Base-by-base conservation (phyloP, 2,113 vertebrate genomes). In the Saimiri boliviensis region DNA sequence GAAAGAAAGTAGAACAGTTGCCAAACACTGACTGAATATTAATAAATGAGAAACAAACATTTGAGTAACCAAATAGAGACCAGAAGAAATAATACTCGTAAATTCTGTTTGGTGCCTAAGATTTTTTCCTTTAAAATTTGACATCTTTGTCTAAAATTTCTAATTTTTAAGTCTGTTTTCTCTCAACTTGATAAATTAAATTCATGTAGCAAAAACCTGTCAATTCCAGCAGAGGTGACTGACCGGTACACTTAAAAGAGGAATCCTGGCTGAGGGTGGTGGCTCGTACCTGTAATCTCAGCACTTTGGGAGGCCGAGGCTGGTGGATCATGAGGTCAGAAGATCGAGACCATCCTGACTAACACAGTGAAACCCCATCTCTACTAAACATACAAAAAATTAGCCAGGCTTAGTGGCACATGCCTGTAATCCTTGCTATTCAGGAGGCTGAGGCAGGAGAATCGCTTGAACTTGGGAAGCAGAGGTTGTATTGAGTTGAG, bases 31-130 rank as follows among this genome's bases (percentile, higher is more conserved):
- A 87, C 40, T 85, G n/a, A 85, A 70, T 37, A 81, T 23, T 95
- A 68, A 70, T 54, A 90, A 81, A 86, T 71, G 49, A 91, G 56
- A 93, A 88, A 68, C 68, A 93, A 93, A 60, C 21, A 80, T 60
- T 79, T 94, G 90, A 92, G 42, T n/a, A 68, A 84, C 16, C 73
- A 49, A 17, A 79, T 83, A 84, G 16, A 40, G 27, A 52, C 5
- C 35, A 45, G 76, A 70, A 89, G 35, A 76, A 76, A 70, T 74
- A 54, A 63, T 20, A 54, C 35, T 47, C 42, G 5, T 60, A 85
- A 86, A 76, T 70, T 84, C 47, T 76, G 2, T 74, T 63, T 63
- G 25, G 47, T 52, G 21, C 12, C 52, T 79, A 35, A 47, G 21
- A 16, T 35, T 17, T 91, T 89, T 45, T 13, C 7, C 12, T 56